Evolutionary conservation across 2,113 vertebrate genomes (phyloP).

Genomic region (Myiopsitta monachus): DNA sequence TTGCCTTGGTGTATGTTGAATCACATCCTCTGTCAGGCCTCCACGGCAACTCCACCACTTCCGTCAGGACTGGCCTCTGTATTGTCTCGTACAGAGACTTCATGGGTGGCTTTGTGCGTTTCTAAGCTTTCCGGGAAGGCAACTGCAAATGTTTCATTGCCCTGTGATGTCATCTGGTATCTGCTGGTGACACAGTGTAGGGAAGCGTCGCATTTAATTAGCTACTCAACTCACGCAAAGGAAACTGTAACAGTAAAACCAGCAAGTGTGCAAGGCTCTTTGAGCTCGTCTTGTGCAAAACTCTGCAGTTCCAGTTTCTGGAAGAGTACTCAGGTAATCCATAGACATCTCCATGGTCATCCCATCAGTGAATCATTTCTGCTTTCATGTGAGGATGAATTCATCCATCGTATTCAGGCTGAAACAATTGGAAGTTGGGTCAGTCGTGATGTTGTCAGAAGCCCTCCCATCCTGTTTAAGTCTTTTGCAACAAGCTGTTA

Average conservation of each 20-base stretch:
- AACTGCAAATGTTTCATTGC: neutral
- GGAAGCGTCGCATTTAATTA: neutral
- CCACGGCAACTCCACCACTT: neutral
- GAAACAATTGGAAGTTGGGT: neutral
- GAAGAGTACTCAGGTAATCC: neutral
- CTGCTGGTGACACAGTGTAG: neutral
- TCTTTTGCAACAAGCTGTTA: neutral
- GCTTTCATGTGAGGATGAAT: neutral
- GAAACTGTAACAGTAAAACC: neutral
- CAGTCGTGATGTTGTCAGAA: neutral
- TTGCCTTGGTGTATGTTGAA: rapidly evolving
- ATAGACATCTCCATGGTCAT: neutral
- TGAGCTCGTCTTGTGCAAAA: neutral
- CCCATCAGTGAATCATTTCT: neutral
- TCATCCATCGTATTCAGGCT: neutral
- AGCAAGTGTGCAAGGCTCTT: neutral
- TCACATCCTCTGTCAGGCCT: neutral
- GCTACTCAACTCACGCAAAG: neutral
- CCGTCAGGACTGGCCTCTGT: neutral
- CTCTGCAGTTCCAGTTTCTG: neutral
- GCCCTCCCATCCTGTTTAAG: neutral
- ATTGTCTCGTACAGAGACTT: neutral
- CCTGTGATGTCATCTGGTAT: neutral
- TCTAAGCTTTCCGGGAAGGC: neutral
- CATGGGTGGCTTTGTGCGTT: neutral